Conservation (phyloP, 2,797 vertebrate genomes). For the Phylloscopus collybita region DNA sequence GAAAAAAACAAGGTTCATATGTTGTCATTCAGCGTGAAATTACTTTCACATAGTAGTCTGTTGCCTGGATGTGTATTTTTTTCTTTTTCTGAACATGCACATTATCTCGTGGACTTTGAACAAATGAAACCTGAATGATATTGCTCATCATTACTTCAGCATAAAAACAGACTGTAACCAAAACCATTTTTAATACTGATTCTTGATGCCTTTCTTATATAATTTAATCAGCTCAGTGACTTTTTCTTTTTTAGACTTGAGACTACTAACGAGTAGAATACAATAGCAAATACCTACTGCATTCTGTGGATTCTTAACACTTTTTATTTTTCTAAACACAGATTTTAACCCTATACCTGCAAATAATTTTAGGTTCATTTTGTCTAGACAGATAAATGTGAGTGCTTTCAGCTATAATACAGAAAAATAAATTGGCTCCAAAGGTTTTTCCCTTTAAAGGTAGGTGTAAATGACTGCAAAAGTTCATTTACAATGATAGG, state of each 20-base stretch:
- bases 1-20: neutral
- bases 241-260: neutral
- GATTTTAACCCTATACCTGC: neutral
- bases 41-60: neutral
- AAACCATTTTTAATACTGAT: neutral
- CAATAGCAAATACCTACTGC: neutral
- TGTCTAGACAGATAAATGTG: neutral
- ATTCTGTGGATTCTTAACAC: neutral
- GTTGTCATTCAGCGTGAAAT: neutral
- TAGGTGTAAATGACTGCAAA: neutral
- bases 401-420: neutral
- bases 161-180: neutral
- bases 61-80: neutral
- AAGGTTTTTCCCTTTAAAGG: neutral
- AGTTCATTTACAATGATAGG: neutral
- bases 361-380: neutral
- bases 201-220: neutral
- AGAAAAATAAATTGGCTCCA: neutral
- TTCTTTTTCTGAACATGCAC: neutral
- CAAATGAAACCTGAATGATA: constrained; percentile 16
- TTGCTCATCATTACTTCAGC: neutral
- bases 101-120: neutral
- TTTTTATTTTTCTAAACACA: neutral
- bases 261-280: neutral
- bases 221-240: neutral